Base-by-base conservation (phyloP, 2,888 invertebrate genomes). In the Pediacus dermestoides region DNA sequence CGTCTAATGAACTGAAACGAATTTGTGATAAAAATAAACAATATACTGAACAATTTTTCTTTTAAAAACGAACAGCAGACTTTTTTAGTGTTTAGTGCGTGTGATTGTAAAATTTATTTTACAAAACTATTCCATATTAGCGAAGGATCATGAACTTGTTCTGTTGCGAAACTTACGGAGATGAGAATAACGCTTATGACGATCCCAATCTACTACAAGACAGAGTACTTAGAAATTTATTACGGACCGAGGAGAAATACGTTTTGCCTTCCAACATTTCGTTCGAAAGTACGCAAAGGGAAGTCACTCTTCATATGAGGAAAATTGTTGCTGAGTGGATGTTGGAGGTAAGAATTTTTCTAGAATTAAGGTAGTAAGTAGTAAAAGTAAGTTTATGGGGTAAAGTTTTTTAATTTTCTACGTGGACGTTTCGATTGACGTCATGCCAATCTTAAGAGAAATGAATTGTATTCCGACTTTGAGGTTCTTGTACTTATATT, bases 301-400 rank as follows among this genome's bases (percentile, higher is more conserved):
- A 94, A 71, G 79, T 95, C 62, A 89, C 89, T 55, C 85, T 88
- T 40, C 80, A 81, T 62, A 94, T 93, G 92, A 81, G 94, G 68
- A 86, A 85, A 71, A 81, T 90, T 69, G 91, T 94, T 63, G 85
- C 91, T 60, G 87, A 89, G 71, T 95, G 95, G 95, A 94, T 95
- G 94, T 81, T 90, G 73, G 94, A 95, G 88, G 94, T 94, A 77
- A 76, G 63, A 23, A 31, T 16, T 10, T 10, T 39, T 60, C 28
- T 18, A 18, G 8, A 18, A 18, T 8, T 4, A 18, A 18, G 8
- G n/a, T n/a, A n/a, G n/a, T n/a, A n/a, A n/a, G n/a, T n/a, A n/a
- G n/a, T n/a, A n/a, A n/a, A n/a, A n/a, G n/a, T n/a, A n/a, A n/a
- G n/a, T n/a, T n/a, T n/a, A n/a, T n/a, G n/a, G n/a, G n/a, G n/a